Conservation (phyloP, 2,888 invertebrate genomes). For the Scaptodrosophila latifasciaeformis region DNA sequence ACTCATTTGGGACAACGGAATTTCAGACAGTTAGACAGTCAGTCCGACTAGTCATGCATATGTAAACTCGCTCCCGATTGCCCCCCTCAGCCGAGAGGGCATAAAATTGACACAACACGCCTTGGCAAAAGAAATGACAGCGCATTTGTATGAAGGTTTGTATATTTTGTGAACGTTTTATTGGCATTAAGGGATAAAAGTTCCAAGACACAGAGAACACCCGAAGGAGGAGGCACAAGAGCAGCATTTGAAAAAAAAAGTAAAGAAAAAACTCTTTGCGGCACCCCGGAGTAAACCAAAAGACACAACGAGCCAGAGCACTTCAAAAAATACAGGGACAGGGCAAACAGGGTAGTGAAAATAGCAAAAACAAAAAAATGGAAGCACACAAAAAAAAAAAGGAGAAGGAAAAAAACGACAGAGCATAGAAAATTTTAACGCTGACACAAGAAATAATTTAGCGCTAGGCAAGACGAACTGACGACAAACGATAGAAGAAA, state of each 20-base stretch:
- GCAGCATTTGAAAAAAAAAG: conserved; percentile 14
- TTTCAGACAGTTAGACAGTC: conserved; percentile 2
- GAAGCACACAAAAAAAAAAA: not conserved
- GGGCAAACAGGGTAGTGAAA: not conserved
- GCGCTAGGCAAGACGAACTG: conserved; percentile 28
- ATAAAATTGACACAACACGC: conserved; percentile 61
- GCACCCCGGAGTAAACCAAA: conserved; percentile 50
- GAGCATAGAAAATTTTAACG: conserved; percentile 56
- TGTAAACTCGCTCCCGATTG: conserved; percentile 44
- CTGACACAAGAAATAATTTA: conserved; percentile 66
- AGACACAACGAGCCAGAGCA: not conserved
- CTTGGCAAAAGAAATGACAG: conserved; percentile 47
- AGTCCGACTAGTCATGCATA: conserved; percentile 26
- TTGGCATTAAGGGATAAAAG: conserved; percentile 67
- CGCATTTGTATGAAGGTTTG: conserved; percentile 47
- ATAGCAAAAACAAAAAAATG: no score
- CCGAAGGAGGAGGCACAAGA: not conserved
- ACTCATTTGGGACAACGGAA: no score
- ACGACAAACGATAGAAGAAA: not conserved
- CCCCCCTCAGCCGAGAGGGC: no score
- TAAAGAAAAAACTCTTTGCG: conserved; percentile 45
- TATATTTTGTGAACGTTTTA: conserved; percentile 54
- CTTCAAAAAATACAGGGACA: not conserved
- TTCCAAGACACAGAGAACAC: conserved; percentile 20
- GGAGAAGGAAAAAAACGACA: not conserved